A percentile compares a stretch with the other conserved stretches of the same genome.
Conservation (phyloP, 2,113 vertebrate genomes). For the Indicator maculatus region DNA sequence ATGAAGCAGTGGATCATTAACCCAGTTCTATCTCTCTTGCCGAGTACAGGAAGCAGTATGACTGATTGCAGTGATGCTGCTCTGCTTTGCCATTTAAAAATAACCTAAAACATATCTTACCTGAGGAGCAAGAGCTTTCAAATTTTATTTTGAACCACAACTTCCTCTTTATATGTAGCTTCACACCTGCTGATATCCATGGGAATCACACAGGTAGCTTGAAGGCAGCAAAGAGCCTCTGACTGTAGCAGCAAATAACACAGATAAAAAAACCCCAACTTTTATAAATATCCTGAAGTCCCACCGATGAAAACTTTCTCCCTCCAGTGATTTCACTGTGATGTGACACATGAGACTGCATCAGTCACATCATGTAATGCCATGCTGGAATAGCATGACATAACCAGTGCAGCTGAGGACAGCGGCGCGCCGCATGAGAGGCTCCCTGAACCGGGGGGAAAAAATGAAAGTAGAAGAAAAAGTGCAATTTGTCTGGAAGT, state of each 20-base stretch:
- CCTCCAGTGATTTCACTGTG: constrained; percentile 46
- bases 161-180: not conserved
- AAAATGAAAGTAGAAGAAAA: not conserved
- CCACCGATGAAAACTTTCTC: not conserved
- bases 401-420: constrained; percentile 73
- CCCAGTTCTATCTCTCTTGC: not conserved
- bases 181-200: not conserved
- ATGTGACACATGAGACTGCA: constrained; percentile 69
- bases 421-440: not conserved
- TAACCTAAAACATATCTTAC: not conserved
- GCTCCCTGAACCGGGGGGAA: not conserved
- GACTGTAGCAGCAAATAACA: not conserved
- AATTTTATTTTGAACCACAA: not conserved
- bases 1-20: not conserved
- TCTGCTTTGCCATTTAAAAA: not conserved
- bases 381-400: constrained; percentile 55
- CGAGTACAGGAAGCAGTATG: not conserved
- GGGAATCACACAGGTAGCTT: not conserved
- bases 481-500: not conserved
- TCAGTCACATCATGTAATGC: constrained; percentile 70
- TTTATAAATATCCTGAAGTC: constrained; percentile 27
- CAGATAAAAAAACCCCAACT: not conserved
- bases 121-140: not conserved
- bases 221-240: not conserved
- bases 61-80: not conserved